These are phyloP conservation scores for Motacilla alba DNA, from an alignment of 2,113 vertebrate genomes.

Conservation along the genomic window DNA sequence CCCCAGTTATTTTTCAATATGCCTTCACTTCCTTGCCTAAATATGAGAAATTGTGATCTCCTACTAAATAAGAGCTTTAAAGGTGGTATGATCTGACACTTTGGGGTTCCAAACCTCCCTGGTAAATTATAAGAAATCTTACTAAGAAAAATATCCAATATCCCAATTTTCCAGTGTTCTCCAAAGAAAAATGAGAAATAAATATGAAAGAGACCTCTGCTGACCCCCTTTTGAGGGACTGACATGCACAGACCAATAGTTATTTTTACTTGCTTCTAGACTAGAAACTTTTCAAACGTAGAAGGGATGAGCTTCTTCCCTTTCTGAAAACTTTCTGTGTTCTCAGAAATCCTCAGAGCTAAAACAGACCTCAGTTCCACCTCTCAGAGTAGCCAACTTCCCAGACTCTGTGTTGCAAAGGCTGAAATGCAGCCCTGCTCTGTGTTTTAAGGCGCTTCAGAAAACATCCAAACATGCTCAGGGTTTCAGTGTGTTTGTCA, in stretches of 20 bases:
- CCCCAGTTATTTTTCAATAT: neutral
- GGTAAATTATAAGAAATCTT: neutral
- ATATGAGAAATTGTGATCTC: neutral
- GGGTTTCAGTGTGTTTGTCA: neutral
- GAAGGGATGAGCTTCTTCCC: neutral
- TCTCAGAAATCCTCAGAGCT: neutral
- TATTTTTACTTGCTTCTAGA: neutral
- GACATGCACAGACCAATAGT: neutral
- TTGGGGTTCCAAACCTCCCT: neutral
- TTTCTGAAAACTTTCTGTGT: neutral
- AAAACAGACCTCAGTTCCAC: neutral
- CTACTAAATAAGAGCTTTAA: neutral
- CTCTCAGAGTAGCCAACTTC: neutral
- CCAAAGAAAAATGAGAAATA: neutral
- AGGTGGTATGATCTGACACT: neutral
- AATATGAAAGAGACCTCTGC: neutral
- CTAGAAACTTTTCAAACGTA: neutral
- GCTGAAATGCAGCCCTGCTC: neutral
- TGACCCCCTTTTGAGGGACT: neutral
- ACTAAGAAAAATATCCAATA: neutral
- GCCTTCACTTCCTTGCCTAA: neutral
- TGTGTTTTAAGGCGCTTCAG: neutral
- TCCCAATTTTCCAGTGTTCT: neutral
- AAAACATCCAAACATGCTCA: neutral
- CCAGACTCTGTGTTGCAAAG: neutral